Percentiles rank a stretch among this genome's conserved stretches.
These are phyloP conservation scores for Tipula vernalis DNA, from an alignment of 2,888 invertebrate species.

Conservation along the genomic window DNA sequence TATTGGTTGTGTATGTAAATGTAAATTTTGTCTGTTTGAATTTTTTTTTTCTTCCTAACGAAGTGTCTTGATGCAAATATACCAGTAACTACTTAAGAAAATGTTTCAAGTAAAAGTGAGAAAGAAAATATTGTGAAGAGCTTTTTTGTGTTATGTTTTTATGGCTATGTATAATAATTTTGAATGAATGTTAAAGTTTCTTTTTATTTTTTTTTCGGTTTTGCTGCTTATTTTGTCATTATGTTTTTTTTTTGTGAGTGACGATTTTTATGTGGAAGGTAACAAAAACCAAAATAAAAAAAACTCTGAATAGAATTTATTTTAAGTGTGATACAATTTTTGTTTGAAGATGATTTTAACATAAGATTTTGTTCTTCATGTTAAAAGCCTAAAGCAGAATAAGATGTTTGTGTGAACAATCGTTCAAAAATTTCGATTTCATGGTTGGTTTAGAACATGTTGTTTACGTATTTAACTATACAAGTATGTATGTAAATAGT, in stretches of 20 bases:
- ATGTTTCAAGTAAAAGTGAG: not conserved
- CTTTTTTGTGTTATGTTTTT: constrained; percentile 4
- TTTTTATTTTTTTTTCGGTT: not conserved
- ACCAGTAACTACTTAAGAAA: not conserved
- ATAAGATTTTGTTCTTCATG: not conserved
- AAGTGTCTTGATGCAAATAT: not conserved
- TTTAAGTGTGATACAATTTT: not conserved
- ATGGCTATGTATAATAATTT: not conserved
- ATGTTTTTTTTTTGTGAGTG: not conserved
- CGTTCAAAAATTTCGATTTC: not conserved
- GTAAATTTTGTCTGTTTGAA: not conserved
- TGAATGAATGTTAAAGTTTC: not conserved
- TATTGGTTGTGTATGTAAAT: not conserved
- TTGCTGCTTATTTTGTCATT: not conserved
- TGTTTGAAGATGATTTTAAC: not conserved
- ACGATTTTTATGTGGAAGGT: not conserved
- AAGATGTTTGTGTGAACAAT: not conserved
- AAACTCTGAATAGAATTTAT: not conserved
- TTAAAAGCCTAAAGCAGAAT: not conserved
- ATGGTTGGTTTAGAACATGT: not conserved
- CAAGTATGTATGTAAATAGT: not conserved
- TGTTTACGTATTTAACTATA: not conserved
- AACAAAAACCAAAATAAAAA: not conserved
- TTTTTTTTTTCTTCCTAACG: not conserved
- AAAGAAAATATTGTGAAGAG: not conserved